Percentiles rank a stretch among this genome's conserved stretches.
Evolutionary conservation across 2,888 invertebrate genomes (phyloP).

Genomic region (Macaria liturata): DNA sequence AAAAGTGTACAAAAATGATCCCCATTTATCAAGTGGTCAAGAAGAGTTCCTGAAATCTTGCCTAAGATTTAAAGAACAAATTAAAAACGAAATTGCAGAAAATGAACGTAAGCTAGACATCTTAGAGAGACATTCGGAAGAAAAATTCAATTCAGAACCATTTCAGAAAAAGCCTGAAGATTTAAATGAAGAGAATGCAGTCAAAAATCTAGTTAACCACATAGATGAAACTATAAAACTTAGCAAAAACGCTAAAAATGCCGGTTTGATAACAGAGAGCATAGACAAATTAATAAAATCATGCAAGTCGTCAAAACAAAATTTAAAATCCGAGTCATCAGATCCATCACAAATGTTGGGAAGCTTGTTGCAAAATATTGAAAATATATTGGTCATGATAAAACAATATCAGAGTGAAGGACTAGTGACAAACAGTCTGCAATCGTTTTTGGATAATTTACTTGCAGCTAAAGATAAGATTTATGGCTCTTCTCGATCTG

Average conservation of each 20-base stretch:
- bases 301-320: constrained; percentile 45
- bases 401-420: constrained; percentile 41
- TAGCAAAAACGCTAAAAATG: constrained; percentile 41
- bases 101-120: neutral
- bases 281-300: constrained; percentile 45
- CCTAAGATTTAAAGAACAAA: constrained; percentile 38
- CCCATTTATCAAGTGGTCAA: no score
- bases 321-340: constrained; percentile 22
- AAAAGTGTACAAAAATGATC: constrained; percentile 37
- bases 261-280: constrained; percentile 41
- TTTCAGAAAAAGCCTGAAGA: neutral
- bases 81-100: constrained; percentile 25
- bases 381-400: constrained; percentile 41
- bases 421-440: constrained; percentile 38
- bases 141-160: no score
- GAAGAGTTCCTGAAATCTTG: constrained; percentile 9
- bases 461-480: constrained; percentile 39
- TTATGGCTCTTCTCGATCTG: constrained; percentile 1
- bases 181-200: constrained; percentile 1
- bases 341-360: constrained; percentile 24
- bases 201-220: constrained; percentile 36
- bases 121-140: no score
- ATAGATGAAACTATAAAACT: constrained; percentile 43
- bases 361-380: constrained; percentile 39
- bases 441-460: constrained; percentile 42